Evolutionary conservation across 2,888 invertebrate genomes (phyloP).

Genomic region (Calameuta filiformis): DNA sequence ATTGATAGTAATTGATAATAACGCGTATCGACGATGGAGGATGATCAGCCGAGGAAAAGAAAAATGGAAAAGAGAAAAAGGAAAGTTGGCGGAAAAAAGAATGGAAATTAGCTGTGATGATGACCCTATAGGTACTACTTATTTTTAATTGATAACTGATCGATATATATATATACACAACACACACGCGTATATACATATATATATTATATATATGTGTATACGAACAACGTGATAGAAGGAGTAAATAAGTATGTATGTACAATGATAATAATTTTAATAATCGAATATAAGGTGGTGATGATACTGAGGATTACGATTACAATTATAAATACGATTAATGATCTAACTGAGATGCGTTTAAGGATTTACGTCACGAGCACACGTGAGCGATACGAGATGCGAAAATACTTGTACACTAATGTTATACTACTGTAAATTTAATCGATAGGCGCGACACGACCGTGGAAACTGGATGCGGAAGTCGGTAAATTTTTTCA

Average conservation of each 20-base stretch:
- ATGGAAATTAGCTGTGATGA: conserved; percentile 63
- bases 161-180: conserved; percentile 32
- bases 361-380: too few species aligned
- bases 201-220: conserved; percentile 26
- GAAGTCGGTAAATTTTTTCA: conserved; percentile 13
- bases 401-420: too few species aligned
- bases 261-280: conserved; percentile 43
- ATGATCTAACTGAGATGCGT: too few species aligned
- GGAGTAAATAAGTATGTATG: conserved; percentile 23
- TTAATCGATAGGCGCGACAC: too few species aligned
- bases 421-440: conserved; percentile 5
- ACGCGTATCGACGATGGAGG: neutral
- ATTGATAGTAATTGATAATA: too few species aligned
- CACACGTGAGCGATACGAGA: too few species aligned
- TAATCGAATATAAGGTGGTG: conserved; percentile 25
- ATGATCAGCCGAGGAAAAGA: neutral
- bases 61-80: conserved; percentile 6
- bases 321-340: conserved; percentile 5
- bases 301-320: conserved; percentile 14
- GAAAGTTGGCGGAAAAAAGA: conserved; percentile 11
- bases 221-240: conserved; percentile 27
- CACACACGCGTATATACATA: conserved; percentile 3
- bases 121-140: conserved; percentile 58
- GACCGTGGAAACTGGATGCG: neutral
- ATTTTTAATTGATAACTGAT: conserved; percentile 51